phyloP scores from a whole-genome alignment of 2,113 vertebrate species.

The Amazona vittata region DNA sequence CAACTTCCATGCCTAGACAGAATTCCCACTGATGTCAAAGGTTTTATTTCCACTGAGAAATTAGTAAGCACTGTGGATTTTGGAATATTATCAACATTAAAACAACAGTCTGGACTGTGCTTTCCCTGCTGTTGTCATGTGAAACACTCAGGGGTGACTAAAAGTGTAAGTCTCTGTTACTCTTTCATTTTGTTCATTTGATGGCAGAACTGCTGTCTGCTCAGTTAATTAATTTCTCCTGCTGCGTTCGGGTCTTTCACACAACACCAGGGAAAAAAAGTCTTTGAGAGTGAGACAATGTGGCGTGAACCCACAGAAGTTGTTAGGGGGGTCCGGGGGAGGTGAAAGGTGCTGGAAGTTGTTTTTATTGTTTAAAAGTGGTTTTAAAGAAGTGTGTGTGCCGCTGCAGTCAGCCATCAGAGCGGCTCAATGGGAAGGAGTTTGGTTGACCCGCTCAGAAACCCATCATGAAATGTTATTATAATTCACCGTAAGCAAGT shows the following conservation, averaged over 20 bases:
- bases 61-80: neutral
- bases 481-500: neutral
- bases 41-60: conserved; percentile 56
- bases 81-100: conserved; percentile 58
- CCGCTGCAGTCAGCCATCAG: neutral
- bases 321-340: neutral
- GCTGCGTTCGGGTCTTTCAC: neutral
- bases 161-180: conserved; percentile 36
- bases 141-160: conserved; percentile 33
- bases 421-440: neutral
- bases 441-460: neutral
- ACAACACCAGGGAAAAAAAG: neutral
- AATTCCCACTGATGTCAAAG: conserved; percentile 36
- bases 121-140: conserved; percentile 44
- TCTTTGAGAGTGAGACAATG: neutral
- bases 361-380: neutral
- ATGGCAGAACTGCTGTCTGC: conserved; percentile 31
- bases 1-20: neutral
- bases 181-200: conserved; percentile 53
- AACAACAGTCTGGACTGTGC: conserved; percentile 52
- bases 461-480: neutral
- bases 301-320: neutral
- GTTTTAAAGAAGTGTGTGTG: neutral
- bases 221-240: conserved; percentile 51
- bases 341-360: neutral